These are phyloP conservation scores for Masnerella sp. DNA, from an alignment of 2,888 invertebrate genomes.

Conservation along the genomic window DNA sequence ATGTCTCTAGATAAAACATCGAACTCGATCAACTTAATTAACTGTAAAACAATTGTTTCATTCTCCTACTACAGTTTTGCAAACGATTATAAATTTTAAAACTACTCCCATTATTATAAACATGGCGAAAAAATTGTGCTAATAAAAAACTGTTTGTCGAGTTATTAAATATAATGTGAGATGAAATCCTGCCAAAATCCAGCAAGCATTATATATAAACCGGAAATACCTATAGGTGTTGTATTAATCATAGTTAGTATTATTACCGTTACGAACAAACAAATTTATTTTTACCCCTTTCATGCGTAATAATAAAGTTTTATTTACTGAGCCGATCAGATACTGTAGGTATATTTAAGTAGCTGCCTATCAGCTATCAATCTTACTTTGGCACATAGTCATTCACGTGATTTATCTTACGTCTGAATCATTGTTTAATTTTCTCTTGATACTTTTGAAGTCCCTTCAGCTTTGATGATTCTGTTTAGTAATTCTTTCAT, in stretches of 20 bases:
- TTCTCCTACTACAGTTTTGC: too few species aligned
- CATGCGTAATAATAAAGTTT: slow-evolving; percentile 14
- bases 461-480: too few species aligned
- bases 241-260: slow-evolving; percentile 2
- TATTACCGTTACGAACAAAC: slow-evolving; percentile 8
- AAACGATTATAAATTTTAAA: too few species aligned
- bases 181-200: slow-evolving; percentile 3
- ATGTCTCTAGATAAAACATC: too few species aligned
- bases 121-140: background rate
- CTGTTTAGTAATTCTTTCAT: too few species aligned
- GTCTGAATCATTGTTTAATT: slow-evolving; percentile 16
- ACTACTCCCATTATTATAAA: too few species aligned
- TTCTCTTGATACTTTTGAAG: background rate
- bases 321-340: slow-evolving; percentile 14
- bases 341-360: slow-evolving; percentile 7
- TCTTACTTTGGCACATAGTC: slow-evolving; percentile 12
- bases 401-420: slow-evolving; percentile 11
- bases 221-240: slow-evolving; percentile 12
- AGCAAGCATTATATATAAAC: background rate
- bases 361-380: slow-evolving; percentile 9
- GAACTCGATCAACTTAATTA: too few species aligned
- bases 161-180: background rate
- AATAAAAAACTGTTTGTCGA: background rate
- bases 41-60: too few species aligned
- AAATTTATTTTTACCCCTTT: slow-evolving; percentile 18